Evolutionary conservation across 2,888 invertebrate species (phyloP), one percentile per base, ranked within the genome.

Genomic region (Dastarcus helophoroides): DNA sequence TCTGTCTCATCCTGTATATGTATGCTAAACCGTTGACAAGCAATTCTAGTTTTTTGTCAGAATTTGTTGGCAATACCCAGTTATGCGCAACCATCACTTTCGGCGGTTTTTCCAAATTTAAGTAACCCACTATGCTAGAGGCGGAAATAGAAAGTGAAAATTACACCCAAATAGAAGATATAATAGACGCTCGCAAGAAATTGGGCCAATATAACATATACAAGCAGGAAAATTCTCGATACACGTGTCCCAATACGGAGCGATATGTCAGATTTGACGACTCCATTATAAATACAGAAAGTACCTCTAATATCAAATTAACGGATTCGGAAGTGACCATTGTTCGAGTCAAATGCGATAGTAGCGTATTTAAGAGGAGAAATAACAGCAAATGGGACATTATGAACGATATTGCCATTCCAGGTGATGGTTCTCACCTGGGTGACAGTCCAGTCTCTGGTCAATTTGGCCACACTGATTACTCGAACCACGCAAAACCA

Each of bases 261-360:
- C 35, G 40, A 17, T 42, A 35, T 29, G 40, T 40, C 12, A 28
- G 42, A 22, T 46, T 49, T 21, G 50, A 53, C 15, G 53, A 54
- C 31, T 33, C 37, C 3, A 35, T 44, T 7, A 50, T 48, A n/a
- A 48, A 52, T 31, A 42, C 40, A 14, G 29, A 38, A 4, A 42
- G 39, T 21, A 37, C 38, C 14, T 36, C 43, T 4, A 47, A 44
- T 32, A 36, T 70, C 8, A 69, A 69, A 62, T 67, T 68, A 2
- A 71, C 72, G 28, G 72, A 72, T 51, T 72, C 72, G 0, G 72
- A 72, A 47, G 65, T 73, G 31, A 72, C 73, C 0, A 65, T 73
- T 3, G 58, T 72, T 5, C 53, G 69, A 44, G 67, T 72, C 53
- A 67, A 68, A 45, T 49, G 54, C 28, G 49, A 52, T 31, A 48